Evolutionary conservation across 2,797 vertebrate genomes (phyloP), one percentile per base, ranked within the genome.

Genomic region (Rhinophrynus dorsalis): DNA sequence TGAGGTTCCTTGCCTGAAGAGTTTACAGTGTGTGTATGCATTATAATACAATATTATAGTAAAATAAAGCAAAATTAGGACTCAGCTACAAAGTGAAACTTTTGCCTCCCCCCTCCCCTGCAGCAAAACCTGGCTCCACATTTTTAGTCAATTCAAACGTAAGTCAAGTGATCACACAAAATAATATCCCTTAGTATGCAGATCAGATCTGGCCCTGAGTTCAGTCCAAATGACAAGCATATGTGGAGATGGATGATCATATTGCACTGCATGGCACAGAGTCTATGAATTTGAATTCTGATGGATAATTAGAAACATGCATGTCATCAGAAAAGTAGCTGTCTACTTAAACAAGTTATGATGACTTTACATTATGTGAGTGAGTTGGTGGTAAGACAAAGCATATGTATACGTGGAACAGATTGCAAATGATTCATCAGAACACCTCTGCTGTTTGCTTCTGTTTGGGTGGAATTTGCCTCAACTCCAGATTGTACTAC

Each of bases 171-270:
- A 55, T 48, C 60, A 35, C 45, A 60, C 12, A 58, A 24, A 45
- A 72, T 48, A 65, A 72, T 65, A 42, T 29, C 59, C 52, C 38
- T 66, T 47, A 72, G 42, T 72, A 64, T 64, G 52, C 24, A 58
- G 42, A 72, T 65, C 68, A 58, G 69, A 72, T 72, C 56, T 72
- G 61, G 69, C 69, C 61, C 54, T n/a, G 5, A 40, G 61, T 72
- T 59, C 61, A 65, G 26, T 59, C 11, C 20, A 72, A 72, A 72
- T 45, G 45, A 72, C 69, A 65, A 72, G 54, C 69, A 72, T 52
- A 66, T 72, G 69, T 72, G 61, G 6, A 58, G 26, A 52, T 65
- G 54, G 35, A 65, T 66, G 69, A 72, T 72, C 69, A 51, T 59
- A 59, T 66, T 72, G 61, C 69, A 58, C 18, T 58, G 54, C 44